phyloP scores from a whole-genome alignment of 2,888 invertebrate genomes.

The Nephrocerus scutellatus region DNA sequence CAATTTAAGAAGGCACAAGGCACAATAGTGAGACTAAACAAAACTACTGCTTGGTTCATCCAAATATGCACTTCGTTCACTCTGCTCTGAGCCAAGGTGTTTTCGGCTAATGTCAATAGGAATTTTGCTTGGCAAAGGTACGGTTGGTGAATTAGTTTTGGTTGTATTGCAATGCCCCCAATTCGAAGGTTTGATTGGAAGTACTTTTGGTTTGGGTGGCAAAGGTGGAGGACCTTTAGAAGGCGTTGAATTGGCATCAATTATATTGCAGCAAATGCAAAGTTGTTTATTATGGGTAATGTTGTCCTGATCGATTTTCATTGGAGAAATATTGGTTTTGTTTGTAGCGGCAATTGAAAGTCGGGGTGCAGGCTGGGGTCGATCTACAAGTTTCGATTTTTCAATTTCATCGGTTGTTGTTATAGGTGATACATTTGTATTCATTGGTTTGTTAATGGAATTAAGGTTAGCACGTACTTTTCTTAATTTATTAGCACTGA shows the following conservation, averaged over 20 bases:
- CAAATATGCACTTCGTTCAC: no score
- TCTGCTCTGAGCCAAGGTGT: no score
- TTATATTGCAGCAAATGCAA: slow-evolving; percentile 21
- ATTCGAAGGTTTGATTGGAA: slow-evolving; percentile 57
- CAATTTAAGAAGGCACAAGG: no score
- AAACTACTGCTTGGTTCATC: no score
- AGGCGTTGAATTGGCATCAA: slow-evolving; percentile 21
- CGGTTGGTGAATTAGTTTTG: no score
- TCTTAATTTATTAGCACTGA: slow-evolving; percentile 42
- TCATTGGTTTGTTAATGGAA: slow-evolving; percentile 36
- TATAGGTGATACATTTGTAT: no score
- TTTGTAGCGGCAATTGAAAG: slow-evolving; percentile 37
- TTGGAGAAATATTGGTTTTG: slow-evolving; percentile 32
- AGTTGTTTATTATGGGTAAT: slow-evolving; percentile 10
- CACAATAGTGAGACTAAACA: no score
- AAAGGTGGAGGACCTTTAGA: slow-evolving; percentile 58
- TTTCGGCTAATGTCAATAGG: no score
- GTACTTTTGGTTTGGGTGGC: slow-evolving; percentile 68
- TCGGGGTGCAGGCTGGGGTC: slow-evolving; percentile 43
- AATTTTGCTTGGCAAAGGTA: no score
- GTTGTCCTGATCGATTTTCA: slow-evolving; percentile 31
- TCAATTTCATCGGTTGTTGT: no score
- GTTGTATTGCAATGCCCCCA: no score
- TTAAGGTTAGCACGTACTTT: slow-evolving; percentile 43
- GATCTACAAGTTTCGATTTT: no score